A percentile compares a stretch with the other conserved stretches of the same genome.
Conservation (phyloP, 2,888 invertebrate genomes). For the Stramonita haemastoma region DNA sequence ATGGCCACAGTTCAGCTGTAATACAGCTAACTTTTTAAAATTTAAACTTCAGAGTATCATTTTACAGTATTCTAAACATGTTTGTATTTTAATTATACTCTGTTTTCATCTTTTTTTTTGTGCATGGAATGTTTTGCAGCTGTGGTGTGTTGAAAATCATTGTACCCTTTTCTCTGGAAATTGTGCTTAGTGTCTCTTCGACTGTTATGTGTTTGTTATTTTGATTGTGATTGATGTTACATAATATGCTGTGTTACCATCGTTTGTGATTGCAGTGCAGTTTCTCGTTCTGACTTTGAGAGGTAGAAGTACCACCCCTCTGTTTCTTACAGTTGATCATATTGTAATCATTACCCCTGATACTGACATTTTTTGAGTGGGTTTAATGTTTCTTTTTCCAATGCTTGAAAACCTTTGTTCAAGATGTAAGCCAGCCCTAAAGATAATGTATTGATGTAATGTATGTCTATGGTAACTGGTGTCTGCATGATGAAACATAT, state of each 20-base stretch:
- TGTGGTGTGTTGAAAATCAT: not conserved
- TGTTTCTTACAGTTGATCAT: not conserved
- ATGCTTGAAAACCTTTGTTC: too few relatives aligned
- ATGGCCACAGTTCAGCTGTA: too few relatives aligned
- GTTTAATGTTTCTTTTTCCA: too few relatives aligned
- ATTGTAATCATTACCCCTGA: too few relatives aligned
- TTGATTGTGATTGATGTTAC: not conserved
- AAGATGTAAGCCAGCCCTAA: too few relatives aligned
- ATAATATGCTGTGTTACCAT: not conserved
- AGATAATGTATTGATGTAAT: too few relatives aligned
- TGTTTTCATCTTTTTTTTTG: not conserved
- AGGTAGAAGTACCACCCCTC: not conserved
- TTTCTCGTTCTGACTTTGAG: not conserved
- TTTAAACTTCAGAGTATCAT: too few relatives aligned
- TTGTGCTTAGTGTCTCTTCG: not conserved
- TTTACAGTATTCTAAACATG: too few relatives aligned
- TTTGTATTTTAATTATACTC: not conserved
- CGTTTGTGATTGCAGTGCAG: slow-evolving; percentile 22
- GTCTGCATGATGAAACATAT: too few relatives aligned
- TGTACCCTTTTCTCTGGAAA: not conserved
- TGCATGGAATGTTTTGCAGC: not conserved
- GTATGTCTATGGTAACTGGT: too few relatives aligned
- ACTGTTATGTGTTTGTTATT: not conserved
- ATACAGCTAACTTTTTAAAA: too few relatives aligned
- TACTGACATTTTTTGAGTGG: too few relatives aligned